Base-by-base conservation (phyloP, 23 tunicate genomes). In the Diplosoma virens region DNA sequence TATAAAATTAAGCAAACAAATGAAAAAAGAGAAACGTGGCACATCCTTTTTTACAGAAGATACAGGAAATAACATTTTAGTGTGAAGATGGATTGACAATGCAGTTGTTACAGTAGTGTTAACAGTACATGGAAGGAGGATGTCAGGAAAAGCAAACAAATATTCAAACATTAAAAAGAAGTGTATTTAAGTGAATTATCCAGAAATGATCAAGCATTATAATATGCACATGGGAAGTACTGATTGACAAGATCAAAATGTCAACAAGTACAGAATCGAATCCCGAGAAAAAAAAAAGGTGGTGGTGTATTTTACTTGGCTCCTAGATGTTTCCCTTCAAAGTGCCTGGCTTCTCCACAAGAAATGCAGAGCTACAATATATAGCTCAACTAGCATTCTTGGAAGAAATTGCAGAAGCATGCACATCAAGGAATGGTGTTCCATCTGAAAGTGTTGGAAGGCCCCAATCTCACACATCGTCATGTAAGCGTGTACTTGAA, bases 331-430 rank as follows among this genome's bases (percentile, higher is more conserved):
- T 4, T 3, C 36, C 29, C 35, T 24, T 34, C 35, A 25, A 29
- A 63, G 29, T n/a, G 33, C 69, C 36, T 63, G 69, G 69, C 69
- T 63, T 18, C n/a, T 55, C 4, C 23, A 55, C 61, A n/a, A n/a
- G n/a, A n/a, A n/a, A n/a, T n/a, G n/a, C n/a, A n/a, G n/a, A n/a
- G n/a, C n/a, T n/a, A n/a, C n/a, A n/a, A n/a, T n/a, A n/a, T n/a
- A n/a, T n/a, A n/a, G n/a, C n/a, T n/a, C n/a, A n/a, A n/a, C n/a
- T n/a, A n/a, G n/a, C n/a, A n/a, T n/a, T n/a, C n/a, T n/a, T n/a
- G n/a, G n/a, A n/a, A n/a, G n/a, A n/a, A n/a, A n/a, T n/a, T n/a
- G n/a, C n/a, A n/a, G n/a, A n/a, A n/a, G n/a, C n/a, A n/a, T n/a
- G n/a, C n/a, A n/a, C n/a, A n/a, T n/a, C n/a, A n/a, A n/a, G n/a